A percentile compares a stretch with the other conserved stretches of the same genome.
phyloP scores from a whole-genome alignment of 2,113 vertebrate species.

The Ariopsis seemanni region DNA sequence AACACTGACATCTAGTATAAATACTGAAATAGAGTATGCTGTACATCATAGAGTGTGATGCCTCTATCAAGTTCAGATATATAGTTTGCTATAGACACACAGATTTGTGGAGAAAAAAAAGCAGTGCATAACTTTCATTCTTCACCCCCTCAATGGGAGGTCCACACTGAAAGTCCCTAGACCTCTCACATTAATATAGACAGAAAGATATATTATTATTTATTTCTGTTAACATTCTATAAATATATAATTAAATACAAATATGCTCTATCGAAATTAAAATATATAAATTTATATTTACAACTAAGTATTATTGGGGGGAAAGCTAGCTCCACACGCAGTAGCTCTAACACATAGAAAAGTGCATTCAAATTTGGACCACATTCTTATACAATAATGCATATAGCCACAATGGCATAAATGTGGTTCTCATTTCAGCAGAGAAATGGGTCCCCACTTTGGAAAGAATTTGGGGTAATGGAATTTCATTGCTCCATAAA shows the following conservation, averaged over 20 bases:
- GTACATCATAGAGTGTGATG: conserved; percentile 34
- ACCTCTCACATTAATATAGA: neutral
- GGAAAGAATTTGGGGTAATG: neutral
- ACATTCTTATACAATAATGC: conserved; percentile 12
- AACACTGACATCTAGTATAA: conserved; percentile 9
- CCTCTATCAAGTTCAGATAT: conserved; percentile 4
- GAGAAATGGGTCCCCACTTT: neutral
- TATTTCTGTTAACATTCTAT: conserved; percentile 29
- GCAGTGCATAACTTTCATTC: conserved; percentile 11
- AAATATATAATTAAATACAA: conserved; percentile 49
- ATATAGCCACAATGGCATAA: conserved; percentile 25
- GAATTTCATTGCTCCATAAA: neutral
- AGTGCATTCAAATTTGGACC: conserved; percentile 49
- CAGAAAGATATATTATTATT: conserved; percentile 10
- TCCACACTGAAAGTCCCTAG: neutral
- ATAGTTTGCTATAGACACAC: conserved; percentile 22
- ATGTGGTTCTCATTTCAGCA: neutral
- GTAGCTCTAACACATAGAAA: conserved; percentile 47
- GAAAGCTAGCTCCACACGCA: conserved; percentile 46
- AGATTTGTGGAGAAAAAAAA: conserved; percentile 35
- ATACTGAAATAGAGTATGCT: conserved; percentile 16
- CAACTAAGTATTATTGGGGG: conserved; percentile 33
- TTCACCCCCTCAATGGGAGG: neutral
- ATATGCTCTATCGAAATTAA: conserved; percentile 28
- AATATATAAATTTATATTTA: conserved; percentile 22